Base-by-base conservation (phyloP, 2,888 invertebrate genomes). In the Drosophila paranaensis region DNA sequence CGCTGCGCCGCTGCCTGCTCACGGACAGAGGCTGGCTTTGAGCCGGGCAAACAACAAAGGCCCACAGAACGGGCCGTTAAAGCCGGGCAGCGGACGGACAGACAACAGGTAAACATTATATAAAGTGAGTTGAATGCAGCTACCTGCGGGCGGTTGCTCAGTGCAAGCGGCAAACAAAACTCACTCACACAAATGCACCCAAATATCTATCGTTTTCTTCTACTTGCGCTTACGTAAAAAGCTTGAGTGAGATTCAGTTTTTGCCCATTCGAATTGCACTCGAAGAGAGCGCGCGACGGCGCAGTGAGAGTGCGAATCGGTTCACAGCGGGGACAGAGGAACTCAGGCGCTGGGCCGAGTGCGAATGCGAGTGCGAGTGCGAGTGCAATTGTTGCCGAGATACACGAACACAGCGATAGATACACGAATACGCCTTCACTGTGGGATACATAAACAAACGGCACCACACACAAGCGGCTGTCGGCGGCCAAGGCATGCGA, bases 401-500 rank as follows among this genome's bases (percentile, higher is more conserved):
- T 74, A 71, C 57, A 69, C 69, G 58, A 51, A 64, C 16, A 60
- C 71, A 68, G 13, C n/a, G 20, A 54, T 54, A 53, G 25, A 27
- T 33, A 70, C 58, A 60, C 33, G 30, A 10, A 46, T 25, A 62
- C 51, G 37, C 60, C 27, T 46, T 69, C 51, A 51, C 13, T 60
- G 60, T 57, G 64, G 58, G 79, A 70, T 75, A 85, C 89, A 84
- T 89, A 84, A 84, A 84, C 89, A 84, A 83, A 58, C 79, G 81
- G 63, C 50, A 50, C 48, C 63, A 62, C 39, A 48, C 25, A 50
- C 48, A 33, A 48, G 58, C 71, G 61, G 57, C 57, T 27, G 43
- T 43, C 54, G 48, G 40, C 53, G 54, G 25, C 45, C 40, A 76
- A 85, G 83, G 82, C 88, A 89, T 85, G 89, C 90, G 85, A 86